A percentile compares a stretch with the other conserved stretches of the same genome.
Conservation (phyloP, 2,797 vertebrate species). For the Centroberyx gerrardi region DNA sequence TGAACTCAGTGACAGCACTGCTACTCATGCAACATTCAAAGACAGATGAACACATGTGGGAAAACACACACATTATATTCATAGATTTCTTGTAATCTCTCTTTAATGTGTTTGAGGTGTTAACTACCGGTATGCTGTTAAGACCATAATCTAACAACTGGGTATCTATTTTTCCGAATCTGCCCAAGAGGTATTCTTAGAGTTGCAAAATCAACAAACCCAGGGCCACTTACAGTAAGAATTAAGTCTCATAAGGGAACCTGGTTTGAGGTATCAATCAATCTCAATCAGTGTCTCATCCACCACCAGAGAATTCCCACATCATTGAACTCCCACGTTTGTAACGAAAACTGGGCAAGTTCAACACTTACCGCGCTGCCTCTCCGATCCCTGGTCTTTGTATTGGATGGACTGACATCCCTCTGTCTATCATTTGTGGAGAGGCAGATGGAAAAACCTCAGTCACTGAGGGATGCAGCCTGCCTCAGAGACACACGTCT, state of each 20-base stretch:
- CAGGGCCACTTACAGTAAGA: slow-evolving; percentile 21
- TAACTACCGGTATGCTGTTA: neutral
- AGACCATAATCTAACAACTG: slow-evolving; percentile 20
- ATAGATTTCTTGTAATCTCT: slow-evolving; percentile 38
- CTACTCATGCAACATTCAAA: slow-evolving; percentile 73
- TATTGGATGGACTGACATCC: slow-evolving; percentile 39
- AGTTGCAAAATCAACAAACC: slow-evolving; percentile 52
- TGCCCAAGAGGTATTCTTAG: neutral
- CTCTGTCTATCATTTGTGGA: slow-evolving; percentile 22
- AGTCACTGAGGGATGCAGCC: slow-evolving; percentile 5
- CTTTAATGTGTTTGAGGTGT: slow-evolving; percentile 37
- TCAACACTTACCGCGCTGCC: slow-evolving; percentile 19
- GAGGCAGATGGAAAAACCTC: slow-evolving; percentile 38
- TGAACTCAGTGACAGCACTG: slow-evolving; percentile 76
- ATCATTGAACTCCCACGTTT: neutral
- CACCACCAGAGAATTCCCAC: slow-evolving; percentile 2
- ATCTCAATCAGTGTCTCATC: slow-evolving; percentile 38
- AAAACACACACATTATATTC: slow-evolving; percentile 55
- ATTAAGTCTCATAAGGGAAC: slow-evolving; percentile 23
- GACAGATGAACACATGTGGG: slow-evolving; percentile 58
- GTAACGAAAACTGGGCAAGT: neutral
- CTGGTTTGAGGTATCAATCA: slow-evolving; percentile 45
- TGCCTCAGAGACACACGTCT: slow-evolving; percentile 26
- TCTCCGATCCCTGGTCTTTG: slow-evolving; percentile 27
- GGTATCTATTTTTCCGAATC: slow-evolving; percentile 39